Conservation (phyloP, 2,113 vertebrate genomes). For the Microtus montanus region DNA sequence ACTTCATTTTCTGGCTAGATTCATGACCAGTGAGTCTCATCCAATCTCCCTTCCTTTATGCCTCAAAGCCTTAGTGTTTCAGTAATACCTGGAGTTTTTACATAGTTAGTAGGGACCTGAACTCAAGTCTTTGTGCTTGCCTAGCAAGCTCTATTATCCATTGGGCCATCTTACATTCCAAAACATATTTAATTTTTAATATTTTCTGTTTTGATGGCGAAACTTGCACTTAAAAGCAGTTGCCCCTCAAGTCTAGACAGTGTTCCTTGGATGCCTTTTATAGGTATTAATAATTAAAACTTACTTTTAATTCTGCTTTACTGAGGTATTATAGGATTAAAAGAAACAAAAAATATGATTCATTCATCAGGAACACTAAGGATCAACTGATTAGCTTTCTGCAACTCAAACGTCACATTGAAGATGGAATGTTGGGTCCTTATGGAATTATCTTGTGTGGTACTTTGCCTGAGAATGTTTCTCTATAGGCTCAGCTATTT, state of each 20-base stretch:
- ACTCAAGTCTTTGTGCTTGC: background rate
- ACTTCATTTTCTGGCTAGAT: background rate
- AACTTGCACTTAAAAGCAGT: background rate
- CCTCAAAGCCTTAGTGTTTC: background rate
- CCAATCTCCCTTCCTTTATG: too few species aligned
- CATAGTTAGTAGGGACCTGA: too few species aligned
- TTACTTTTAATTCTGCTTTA: background rate
- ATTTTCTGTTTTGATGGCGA: background rate
- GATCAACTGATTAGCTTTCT: background rate
- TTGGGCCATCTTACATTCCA: too few species aligned
- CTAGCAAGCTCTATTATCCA: too few species aligned
- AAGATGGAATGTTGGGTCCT: background rate
- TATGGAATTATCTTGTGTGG: background rate
- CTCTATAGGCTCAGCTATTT: too few species aligned
- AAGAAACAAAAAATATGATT: background rate
- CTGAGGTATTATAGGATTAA: slow-evolving; percentile 5
- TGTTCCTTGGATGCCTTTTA: slow-evolving; percentile 22
- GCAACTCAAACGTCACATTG: background rate
- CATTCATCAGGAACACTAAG: background rate
- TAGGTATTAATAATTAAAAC: background rate
- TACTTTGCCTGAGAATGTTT: background rate
- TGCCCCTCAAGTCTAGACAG: background rate
- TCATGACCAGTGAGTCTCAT: too few species aligned
- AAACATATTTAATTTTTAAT: background rate
- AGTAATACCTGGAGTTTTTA: background rate